Base-by-base conservation (phyloP, 1,140 invertebrate genomes). In the Holotrichia oblita region DNA sequence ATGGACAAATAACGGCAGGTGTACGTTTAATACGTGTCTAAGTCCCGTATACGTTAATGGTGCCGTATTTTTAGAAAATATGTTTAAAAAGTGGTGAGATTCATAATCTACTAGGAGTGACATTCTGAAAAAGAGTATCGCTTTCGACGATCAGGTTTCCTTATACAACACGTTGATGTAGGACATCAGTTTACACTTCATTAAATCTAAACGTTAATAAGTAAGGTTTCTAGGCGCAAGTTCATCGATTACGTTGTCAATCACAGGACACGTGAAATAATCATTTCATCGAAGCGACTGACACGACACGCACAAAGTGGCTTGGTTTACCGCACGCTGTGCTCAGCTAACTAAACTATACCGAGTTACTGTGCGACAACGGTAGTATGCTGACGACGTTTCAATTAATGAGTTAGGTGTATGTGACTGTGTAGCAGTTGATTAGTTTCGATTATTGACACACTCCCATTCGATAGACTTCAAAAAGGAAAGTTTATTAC, bases 211-310 rank as follows among this genome's bases (percentile, higher is more conserved):
- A 55, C 14, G 48, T 69, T 34, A 69, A 69, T 64, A 64, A 24
- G 61, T 24, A 24, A 34, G 61, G 61, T 34, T 69, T 6, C 22
- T 69, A 34, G 61, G 61, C 61, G 27, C 10, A 69, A 69, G 61
- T 27, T 69, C 17, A 69, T 69, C 20, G 61, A 69, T 69, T 69
- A 69, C 61, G 27, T 69, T 69, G 20, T 69, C 61, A 69, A 69
- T 69, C 61, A 27, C 61, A 69, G 20, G 61, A 69, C 61, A 69
- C 61, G 61, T 69, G n/a, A 69, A 69, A 69, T 69, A 69, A 69
- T 69, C 61, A 69, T 69, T 69, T 69, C 22, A 69, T 27, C 61
- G 61, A 20, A 8, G 22, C 22, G 61, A 20, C 4, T 34, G 27
- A 34, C 27, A 34, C 20, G 20, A 10, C 61, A 69, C 8, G 12